Percentiles rank a stretch among this genome's conserved stretches.
These are phyloP conservation scores for Oegoconia quadripuncta DNA, from an alignment of 2,888 invertebrate genomes.

Conservation along the genomic window DNA sequence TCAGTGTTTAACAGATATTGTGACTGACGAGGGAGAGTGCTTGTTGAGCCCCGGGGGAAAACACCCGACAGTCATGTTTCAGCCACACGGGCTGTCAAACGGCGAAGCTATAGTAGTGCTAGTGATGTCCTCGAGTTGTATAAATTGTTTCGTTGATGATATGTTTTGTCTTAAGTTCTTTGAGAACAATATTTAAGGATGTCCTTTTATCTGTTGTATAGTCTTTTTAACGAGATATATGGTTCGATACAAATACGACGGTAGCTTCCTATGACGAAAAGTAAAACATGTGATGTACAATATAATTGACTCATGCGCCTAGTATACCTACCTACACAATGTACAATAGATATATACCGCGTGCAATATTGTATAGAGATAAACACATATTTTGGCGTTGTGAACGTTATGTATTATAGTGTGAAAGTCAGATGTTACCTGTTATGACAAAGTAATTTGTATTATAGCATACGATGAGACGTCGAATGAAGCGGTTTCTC, in stretches of 20 bases:
- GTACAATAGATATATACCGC: constrained; percentile 68
- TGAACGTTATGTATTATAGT: constrained; percentile 77
- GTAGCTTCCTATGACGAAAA: constrained; percentile 62
- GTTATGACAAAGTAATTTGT: constrained; percentile 77
- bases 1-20: constrained; percentile 15
- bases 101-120: constrained; percentile 58
- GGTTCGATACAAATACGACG: constrained; percentile 55
- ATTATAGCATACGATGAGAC: constrained; percentile 60
- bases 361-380: constrained; percentile 78
- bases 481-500: constrained; percentile 50
- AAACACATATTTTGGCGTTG: constrained; percentile 74
- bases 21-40: constrained; percentile 18
- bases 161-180: constrained; percentile 43
- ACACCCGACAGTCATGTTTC: neutral
- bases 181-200: constrained; percentile 46
- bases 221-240: constrained; percentile 46
- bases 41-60: neutral
- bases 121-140: constrained; percentile 67
- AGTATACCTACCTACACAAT: constrained; percentile 53
- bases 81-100: constrained; percentile 1
- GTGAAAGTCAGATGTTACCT: constrained; percentile 79
- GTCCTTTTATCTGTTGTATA: constrained; percentile 43
- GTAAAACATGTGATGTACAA: constrained; percentile 55
- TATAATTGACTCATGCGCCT: constrained; percentile 54
- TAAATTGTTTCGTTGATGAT: constrained; percentile 52